A percentile compares a stretch with the other conserved stretches of the same genome.
phyloP scores from a whole-genome alignment of 2,113 vertebrate genomes.

The Siphamia tubifer region DNA sequence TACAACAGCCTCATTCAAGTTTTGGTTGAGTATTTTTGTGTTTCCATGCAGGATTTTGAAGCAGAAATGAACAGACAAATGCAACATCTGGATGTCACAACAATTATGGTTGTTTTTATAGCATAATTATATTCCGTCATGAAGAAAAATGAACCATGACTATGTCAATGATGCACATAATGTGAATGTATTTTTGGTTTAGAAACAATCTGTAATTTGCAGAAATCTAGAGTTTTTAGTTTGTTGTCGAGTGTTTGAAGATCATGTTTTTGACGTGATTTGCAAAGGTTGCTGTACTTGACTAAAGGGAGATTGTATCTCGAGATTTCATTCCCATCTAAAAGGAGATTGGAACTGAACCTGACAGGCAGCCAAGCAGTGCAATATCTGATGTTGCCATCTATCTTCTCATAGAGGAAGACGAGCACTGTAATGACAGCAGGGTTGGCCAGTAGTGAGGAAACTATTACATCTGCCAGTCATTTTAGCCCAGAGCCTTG shows the following conservation, averaged over 20 bases:
- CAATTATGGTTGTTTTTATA: no score
- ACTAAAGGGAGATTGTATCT: slow-evolving; percentile 18
- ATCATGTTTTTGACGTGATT: slow-evolving; percentile 3
- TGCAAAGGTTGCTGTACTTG: slow-evolving; percentile 18
- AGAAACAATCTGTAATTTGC: no score
- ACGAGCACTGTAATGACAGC: slow-evolving; percentile 39
- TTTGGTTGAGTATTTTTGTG: no score
- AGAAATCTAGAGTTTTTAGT: no score
- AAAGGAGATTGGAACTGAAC: neutral
- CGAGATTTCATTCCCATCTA: neutral
- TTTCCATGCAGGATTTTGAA: no score
- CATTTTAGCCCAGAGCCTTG: slow-evolving; percentile 34
- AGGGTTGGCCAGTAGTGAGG: slow-evolving; percentile 14
- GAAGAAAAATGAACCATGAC: no score
- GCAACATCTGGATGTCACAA: no score
- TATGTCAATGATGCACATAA: no score
- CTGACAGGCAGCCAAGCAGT: slow-evolving; percentile 45
- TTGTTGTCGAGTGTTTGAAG: slow-evolving; percentile 12
- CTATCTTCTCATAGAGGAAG: slow-evolving; percentile 27
- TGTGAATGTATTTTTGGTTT: no score
- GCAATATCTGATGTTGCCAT: slow-evolving; percentile 12
- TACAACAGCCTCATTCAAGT: no score
- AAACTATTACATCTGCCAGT: slow-evolving; percentile 46
- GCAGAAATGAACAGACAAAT: no score
- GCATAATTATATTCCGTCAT: no score